Conservation (phyloP, 2,797 vertebrate species). For the Sebastiscus albofasciatus region DNA sequence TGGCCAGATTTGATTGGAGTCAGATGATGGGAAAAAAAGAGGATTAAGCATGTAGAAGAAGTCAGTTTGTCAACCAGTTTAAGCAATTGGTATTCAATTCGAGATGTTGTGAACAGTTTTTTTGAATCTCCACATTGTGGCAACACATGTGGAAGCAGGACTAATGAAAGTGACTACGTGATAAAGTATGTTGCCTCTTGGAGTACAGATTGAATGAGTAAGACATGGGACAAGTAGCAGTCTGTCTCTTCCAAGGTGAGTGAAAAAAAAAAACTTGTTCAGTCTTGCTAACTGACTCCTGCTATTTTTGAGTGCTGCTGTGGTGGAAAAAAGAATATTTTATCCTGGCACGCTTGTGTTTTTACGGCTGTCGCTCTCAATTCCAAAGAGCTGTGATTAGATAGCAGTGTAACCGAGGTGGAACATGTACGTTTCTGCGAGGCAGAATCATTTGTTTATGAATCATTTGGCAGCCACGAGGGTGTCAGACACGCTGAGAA, state of each 20-base stretch:
- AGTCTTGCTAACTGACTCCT: slow-evolving; percentile 15
- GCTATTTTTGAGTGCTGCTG: slow-evolving; percentile 8
- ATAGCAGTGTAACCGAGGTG: slow-evolving; percentile 19
- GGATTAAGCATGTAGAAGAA: slow-evolving; percentile 1
- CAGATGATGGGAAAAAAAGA: slow-evolving; percentile 8
- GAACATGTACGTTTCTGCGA: slow-evolving; percentile 28
- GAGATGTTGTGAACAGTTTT: neutral
- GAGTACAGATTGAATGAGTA: slow-evolving; percentile 10
- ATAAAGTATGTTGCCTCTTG: neutral
- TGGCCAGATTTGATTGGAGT: neutral
- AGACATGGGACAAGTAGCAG: slow-evolving; percentile 72
- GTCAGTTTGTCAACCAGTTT: slow-evolving; percentile 1
- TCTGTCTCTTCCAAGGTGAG: slow-evolving; percentile 69
- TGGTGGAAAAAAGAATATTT: neutral
- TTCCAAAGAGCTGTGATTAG: slow-evolving; percentile 15
- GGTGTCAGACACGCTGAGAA: slow-evolving; percentile 18
- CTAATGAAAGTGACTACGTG: neutral
- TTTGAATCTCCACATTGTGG: neutral
- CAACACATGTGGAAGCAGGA: neutral
- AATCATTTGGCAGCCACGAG: slow-evolving; percentile 43
- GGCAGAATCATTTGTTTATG: slow-evolving; percentile 47
- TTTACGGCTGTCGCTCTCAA: neutral
- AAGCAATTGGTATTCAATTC: neutral
- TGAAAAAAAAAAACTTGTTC: slow-evolving; percentile 21
- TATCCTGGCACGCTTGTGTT: neutral